phyloP scores from a whole-genome alignment of 2,888 invertebrate genomes.

The Sphaerophoria rueppellii region DNA sequence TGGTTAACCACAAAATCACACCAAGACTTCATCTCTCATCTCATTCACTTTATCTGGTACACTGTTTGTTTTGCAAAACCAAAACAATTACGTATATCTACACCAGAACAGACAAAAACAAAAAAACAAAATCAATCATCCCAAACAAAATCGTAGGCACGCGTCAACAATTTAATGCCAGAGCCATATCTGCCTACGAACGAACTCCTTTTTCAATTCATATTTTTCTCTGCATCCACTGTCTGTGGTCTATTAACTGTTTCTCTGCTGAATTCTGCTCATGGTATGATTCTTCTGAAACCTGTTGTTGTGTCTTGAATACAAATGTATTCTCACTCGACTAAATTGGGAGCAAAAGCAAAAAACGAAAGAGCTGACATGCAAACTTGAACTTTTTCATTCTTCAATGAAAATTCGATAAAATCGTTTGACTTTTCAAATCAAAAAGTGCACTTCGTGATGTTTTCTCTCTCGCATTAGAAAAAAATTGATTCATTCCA shows the following conservation, averaged over 20 bases:
- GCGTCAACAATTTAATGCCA: slow-evolving; percentile 70
- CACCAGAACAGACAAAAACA: slow-evolving; percentile 20
- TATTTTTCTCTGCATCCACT: slow-evolving; percentile 26
- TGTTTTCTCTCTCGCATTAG: slow-evolving; percentile 42
- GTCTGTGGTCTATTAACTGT: slow-evolving; percentile 45
- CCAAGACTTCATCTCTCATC: slow-evolving; percentile 25
- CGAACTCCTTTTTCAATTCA: slow-evolving; percentile 13
- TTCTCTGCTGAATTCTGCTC: slow-evolving; percentile 30
- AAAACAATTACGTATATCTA: slow-evolving; percentile 37
- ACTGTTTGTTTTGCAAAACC: slow-evolving; percentile 59
- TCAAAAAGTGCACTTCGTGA: slow-evolving; percentile 55
- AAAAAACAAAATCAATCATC: slow-evolving; percentile 59
- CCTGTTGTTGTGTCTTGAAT: slow-evolving; percentile 28
- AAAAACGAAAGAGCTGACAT: slow-evolving; percentile 55
- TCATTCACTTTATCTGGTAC: slow-evolving; percentile 2
- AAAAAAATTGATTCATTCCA: slow-evolving; percentile 62
- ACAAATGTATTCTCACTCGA: neutral
- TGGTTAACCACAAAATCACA: slow-evolving; percentile 68
- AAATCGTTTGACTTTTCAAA: slow-evolving; percentile 35
- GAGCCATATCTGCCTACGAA: slow-evolving; percentile 35
- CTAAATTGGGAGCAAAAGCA: slow-evolving; percentile 27
- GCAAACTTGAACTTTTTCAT: slow-evolving; percentile 27
- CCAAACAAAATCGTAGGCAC: slow-evolving; percentile 61
- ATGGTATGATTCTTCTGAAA: slow-evolving; percentile 35
- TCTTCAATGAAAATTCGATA: slow-evolving; percentile 12